Base-by-base conservation (phyloP, 2,888 invertebrate genomes). In the Lamellibrachia satsuma region DNA sequence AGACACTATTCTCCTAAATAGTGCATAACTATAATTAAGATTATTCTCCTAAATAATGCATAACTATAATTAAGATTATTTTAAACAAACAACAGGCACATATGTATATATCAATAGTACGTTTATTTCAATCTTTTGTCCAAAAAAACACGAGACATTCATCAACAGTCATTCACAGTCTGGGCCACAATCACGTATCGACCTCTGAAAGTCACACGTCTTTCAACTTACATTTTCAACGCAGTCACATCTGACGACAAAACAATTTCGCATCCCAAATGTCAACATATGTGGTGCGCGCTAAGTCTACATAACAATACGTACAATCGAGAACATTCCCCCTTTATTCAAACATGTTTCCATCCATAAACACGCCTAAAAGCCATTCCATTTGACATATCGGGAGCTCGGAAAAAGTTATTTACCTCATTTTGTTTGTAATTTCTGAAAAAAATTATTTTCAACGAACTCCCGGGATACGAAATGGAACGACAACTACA, bases 241-340 rank as follows among this genome's bases (percentile, higher is more conserved):
- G 75, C 75, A 75, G 2, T 22, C 75, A 75, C 75, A 75, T 75
- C 75, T 75, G 75, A 75, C 75, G 75, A n/a, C 75, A 11, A n/a
- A 22, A 75, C 22, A 11, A 75, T 39, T 22, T 75, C 75, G 75
- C 75, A 75, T 15, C 75, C 75, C 15, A 75, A 3, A 15, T 6
- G 75, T 75, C 75, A 75, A 75, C 75, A 75, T 75, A 15, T 75
- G 15, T 22, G 22, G n/a, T 75, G 75, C 22, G n/a, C 75, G 75
- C 75, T 75, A 22, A 3, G 75, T 75, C 11, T 22, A 75, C 0
- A 15, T 75, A 22, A 75, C 75, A 75, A n/a, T 75, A 6, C 75
- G n/a, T 75, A 75, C 75, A 75, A 75, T 75, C 22, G 75, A 75
- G 75, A 75, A 75, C 75, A 75, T 75, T 75, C 75, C 75, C n/a